Base-by-base conservation (phyloP, 2,113 vertebrate species). In the Python bivittatus region DNA sequence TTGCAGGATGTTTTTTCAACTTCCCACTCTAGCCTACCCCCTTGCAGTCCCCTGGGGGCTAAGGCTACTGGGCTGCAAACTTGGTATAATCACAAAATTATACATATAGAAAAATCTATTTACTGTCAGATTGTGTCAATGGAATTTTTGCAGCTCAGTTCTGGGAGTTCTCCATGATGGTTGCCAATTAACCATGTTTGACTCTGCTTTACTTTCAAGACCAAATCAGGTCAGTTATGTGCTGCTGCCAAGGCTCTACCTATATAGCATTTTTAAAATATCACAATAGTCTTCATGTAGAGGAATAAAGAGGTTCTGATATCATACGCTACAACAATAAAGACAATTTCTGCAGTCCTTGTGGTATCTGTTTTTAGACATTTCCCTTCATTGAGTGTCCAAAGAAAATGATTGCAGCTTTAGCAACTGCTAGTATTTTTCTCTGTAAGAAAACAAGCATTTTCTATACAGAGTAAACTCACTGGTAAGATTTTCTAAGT, bases 391-490 rank as follows among this genome's bases (percentile, higher is more conserved):
- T 20, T 83, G 6, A 54, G 0, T 52, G 10, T 8, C 85, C 9
- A 5, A 68, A 68, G 42, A 38, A 93, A 23, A 10, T 12, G 52
- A 20, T 58, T 48, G 13, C 9, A 86, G n/a, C 29, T 0, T 91
- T 60, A 57, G 10, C 88, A 91, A 8, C 57, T 5, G 42, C 79
- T 17, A 54, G 0, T 90, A 48, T 52, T 53, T 42, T 83, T 56
- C 29, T 6, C 11, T 44, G 68, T 79, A 13, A 90, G 42, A 86
- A 44, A 11, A 86, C 0, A 29, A 17, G 7, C 0, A 17, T 58
- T 91, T 88, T 87, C 90, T 86, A 84, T 60, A 42, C 25, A 20
- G 25, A 89, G 25, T 84, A 88, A 95, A 89, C 12, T 93, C n/a
- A 93, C 54, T 22, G 1, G 52, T 27, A 53, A 23, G 25, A 57